These are phyloP conservation scores for Pelecanoides urinatrix DNA, from an alignment of 2,113 vertebrate genomes.

Conservation along the genomic window DNA sequence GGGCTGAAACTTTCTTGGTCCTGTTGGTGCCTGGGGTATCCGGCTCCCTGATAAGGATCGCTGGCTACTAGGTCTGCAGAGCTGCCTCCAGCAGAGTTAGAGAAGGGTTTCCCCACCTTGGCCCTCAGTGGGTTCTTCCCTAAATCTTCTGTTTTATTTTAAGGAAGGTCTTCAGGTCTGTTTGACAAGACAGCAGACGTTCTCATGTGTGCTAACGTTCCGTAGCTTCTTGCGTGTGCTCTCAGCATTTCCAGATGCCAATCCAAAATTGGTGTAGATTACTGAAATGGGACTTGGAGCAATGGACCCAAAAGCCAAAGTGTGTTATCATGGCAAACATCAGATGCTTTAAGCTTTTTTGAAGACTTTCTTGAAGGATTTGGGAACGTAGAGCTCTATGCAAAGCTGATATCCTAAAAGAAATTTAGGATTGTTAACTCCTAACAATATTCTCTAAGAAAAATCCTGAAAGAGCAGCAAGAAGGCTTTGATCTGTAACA, in stretches of 20 bases:
- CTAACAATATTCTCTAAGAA: no score
- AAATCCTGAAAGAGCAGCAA: not conserved
- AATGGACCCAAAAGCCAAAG: not conserved
- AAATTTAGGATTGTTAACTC: not conserved
- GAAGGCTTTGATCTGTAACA: not conserved
- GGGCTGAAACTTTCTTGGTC: not conserved
- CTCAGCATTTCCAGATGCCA: not conserved
- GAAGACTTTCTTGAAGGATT: not conserved
- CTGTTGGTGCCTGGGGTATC: not conserved
- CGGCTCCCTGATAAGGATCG: fast-evolving
- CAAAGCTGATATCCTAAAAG: not conserved
- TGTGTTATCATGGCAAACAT: not conserved
- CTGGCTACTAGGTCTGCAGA: not conserved
- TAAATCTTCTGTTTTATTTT: not conserved
- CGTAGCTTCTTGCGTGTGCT: fast-evolving
- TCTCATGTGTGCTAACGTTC: fast-evolving
- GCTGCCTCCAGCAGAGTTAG: not conserved
- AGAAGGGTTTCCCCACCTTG: fast-evolving
- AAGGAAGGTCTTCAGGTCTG: not conserved
- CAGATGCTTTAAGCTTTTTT: not conserved
- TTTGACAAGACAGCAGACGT: not conserved
- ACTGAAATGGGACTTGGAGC: not conserved
- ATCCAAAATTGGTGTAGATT: not conserved
- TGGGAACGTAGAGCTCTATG: not conserved
- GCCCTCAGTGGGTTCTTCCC: not conserved